Evolutionary conservation across 2,113 vertebrate genomes (phyloP).

Genomic region (Hemicordylus capensis): DNA sequence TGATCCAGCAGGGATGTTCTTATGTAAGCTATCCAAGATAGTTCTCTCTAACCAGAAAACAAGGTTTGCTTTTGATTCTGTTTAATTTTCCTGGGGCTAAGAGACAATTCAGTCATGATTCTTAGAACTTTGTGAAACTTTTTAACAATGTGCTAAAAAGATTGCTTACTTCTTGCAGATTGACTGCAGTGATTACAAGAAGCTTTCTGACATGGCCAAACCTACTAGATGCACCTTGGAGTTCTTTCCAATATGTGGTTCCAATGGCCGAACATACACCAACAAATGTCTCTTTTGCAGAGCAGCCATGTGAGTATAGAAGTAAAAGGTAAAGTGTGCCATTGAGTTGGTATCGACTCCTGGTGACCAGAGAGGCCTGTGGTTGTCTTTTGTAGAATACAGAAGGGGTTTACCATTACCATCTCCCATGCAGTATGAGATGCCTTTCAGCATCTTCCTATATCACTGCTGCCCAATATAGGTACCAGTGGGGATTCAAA

Average conservation of each 20-base stretch:
- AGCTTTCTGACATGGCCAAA: background rate
- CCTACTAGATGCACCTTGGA: constrained; percentile 10
- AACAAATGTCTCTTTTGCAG: constrained; percentile 8
- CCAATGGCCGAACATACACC: background rate
- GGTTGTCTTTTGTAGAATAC: no score
- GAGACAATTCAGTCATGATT: background rate
- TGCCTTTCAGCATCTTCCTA: no score
- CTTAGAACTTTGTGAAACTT: background rate
- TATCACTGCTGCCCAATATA: no score
- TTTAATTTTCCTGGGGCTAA: background rate
- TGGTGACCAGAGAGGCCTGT: no score
- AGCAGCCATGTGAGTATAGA: background rate
- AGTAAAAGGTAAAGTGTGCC: no score
- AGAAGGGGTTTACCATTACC: no score
- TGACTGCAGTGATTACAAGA: background rate
- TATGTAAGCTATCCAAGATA: background rate
- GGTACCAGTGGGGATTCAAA: no score
- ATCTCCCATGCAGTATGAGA: no score
- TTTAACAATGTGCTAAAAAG: background rate
- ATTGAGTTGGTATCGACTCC: no score
- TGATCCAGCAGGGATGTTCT: no score
- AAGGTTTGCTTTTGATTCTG: background rate
- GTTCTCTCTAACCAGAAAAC: background rate
- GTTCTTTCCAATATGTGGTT: constrained; percentile 5
- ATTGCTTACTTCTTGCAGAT: background rate